Conservation (phyloP, 2,888 invertebrate genomes). For the Lobophora halterata region DNA sequence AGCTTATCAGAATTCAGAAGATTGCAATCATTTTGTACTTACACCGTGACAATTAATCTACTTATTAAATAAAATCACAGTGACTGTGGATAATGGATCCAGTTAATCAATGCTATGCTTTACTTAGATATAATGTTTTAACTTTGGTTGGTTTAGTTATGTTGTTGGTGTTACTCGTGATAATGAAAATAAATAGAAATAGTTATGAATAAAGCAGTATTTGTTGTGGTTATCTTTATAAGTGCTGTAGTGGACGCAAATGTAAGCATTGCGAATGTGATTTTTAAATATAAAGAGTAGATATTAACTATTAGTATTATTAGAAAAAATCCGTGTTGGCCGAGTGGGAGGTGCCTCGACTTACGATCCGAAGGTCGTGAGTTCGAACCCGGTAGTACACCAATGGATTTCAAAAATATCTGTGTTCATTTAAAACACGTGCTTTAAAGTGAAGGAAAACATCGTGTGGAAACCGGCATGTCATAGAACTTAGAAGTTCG, state of each 20-base stretch:
- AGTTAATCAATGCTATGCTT: constrained; percentile 11
- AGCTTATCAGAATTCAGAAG: too few relatives aligned
- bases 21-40: constrained; percentile 6
- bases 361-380: too few relatives aligned
- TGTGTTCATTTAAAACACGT: too few relatives aligned
- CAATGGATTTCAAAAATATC: too few relatives aligned
- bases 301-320: neutral
- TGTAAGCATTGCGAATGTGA: constrained; percentile 4
- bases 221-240: neutral
- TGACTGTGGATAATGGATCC: constrained; percentile 8
- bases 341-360: too few relatives aligned
- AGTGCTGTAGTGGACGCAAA: neutral
- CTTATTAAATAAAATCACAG: too few relatives aligned
- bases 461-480: too few relatives aligned
- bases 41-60: constrained; percentile 10
- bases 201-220: neutral
- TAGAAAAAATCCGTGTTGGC: too few relatives aligned
- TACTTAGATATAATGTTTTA: constrained; percentile 1
- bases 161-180: constrained; percentile 1
- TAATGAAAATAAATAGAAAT: constrained; percentile 2
- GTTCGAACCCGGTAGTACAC: too few relatives aligned
- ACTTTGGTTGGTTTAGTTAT: neutral
- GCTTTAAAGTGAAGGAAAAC: too few relatives aligned
- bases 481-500: too few relatives aligned
- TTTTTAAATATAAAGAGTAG: neutral